These are phyloP conservation scores for Mungos mungo DNA, from an alignment of 2,113 vertebrate genomes.

Conservation along the genomic window DNA sequence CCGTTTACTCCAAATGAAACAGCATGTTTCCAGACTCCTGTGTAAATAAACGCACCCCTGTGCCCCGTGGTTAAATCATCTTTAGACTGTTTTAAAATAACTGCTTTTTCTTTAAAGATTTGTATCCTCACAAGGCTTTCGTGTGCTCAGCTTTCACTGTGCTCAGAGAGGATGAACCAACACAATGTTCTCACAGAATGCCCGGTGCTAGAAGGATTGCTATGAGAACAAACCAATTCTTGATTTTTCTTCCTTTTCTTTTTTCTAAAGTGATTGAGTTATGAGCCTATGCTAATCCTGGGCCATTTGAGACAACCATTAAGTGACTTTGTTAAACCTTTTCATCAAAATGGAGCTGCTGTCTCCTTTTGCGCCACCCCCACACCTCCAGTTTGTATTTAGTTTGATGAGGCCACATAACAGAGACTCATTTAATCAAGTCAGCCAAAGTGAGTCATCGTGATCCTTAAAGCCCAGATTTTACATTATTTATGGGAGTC, in stretches of 20 bases:
- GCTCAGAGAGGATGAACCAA: slow-evolving; percentile 74
- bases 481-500: slow-evolving; percentile 91
- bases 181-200: slow-evolving; percentile 82
- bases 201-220: slow-evolving; percentile 82
- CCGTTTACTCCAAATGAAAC: neutral
- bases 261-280: slow-evolving; percentile 92
- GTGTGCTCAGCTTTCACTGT: neutral
- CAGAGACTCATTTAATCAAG: slow-evolving; percentile 87
- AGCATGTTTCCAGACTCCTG: neutral
- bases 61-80: neutral
- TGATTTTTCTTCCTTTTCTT: slow-evolving; percentile 85
- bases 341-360: slow-evolving; percentile 87
- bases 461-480: slow-evolving; percentile 85
- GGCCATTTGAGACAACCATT: slow-evolving; percentile 84
- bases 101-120: neutral
- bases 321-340: slow-evolving; percentile 89
- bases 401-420: slow-evolving; percentile 90
- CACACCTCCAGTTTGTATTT: slow-evolving; percentile 89
- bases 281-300: slow-evolving; percentile 87
- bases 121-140: neutral
- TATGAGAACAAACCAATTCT: slow-evolving; percentile 89
- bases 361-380: slow-evolving; percentile 84
- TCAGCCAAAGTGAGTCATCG: slow-evolving; percentile 75
- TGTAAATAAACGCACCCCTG: neutral
- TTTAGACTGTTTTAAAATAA: neutral